Percentiles rank a stretch among this genome's conserved stretches.
phyloP scores from a whole-genome alignment of 2,113 vertebrate genomes.

The Pteropus alecto region DNA sequence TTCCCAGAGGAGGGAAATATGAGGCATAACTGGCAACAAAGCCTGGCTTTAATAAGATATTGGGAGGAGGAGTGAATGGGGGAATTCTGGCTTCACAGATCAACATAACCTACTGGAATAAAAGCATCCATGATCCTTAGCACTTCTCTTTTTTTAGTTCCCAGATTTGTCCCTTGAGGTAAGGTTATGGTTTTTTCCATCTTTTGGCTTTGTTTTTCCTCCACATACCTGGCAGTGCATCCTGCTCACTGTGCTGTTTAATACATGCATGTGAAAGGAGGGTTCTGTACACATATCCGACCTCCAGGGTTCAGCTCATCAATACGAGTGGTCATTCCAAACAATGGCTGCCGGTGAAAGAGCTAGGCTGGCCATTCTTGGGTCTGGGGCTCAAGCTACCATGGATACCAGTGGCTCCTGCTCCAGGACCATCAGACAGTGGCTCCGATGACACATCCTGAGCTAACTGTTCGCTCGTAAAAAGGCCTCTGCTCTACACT shows the following conservation, averaged over 20 bases:
- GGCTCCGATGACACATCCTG: not conserved
- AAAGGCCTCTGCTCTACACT: not conserved
- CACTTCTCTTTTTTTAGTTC: not conserved
- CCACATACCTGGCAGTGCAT: not conserved
- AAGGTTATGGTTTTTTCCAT: not conserved
- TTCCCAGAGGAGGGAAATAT: constrained; percentile 56
- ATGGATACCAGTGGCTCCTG: not conserved
- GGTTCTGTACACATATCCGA: not conserved
- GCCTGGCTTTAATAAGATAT: constrained; percentile 63
- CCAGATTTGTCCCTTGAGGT: not conserved
- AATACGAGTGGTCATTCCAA: not conserved
- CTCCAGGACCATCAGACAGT: fast-evolving
- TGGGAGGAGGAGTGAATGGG: not conserved
- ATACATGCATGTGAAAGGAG: no score
- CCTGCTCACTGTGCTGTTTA: not conserved
- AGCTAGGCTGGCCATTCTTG: not conserved
- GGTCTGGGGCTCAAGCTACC: not conserved
- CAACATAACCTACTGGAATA: not conserved
- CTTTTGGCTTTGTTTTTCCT: not conserved
- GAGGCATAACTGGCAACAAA: constrained; percentile 48
- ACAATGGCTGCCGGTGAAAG: not conserved
- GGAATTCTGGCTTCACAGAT: not conserved
- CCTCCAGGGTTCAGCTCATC: not conserved
- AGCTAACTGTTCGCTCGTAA: not conserved
- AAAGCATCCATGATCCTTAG: not conserved